Conservation (phyloP, 1,140 invertebrate species). For the Heliothis subflexa region DNA sequence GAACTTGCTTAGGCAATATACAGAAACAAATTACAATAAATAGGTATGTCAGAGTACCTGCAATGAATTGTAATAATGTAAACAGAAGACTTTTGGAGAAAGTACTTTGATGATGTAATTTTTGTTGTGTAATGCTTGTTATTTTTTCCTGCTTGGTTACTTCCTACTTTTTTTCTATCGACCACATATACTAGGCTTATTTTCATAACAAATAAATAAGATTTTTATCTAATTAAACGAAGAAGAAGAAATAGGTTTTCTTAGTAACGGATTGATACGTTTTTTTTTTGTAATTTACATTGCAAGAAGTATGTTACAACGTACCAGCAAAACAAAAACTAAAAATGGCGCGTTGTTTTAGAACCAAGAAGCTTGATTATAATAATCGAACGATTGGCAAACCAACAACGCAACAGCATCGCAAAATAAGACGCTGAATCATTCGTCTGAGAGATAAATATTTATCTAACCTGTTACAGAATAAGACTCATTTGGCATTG, state of each 20-base stretch:
- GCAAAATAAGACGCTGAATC: conserved; percentile 4
- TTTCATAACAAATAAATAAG: too few relatives aligned
- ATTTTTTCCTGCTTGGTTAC: background rate
- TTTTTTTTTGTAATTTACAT: too few relatives aligned
- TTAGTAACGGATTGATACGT: too few relatives aligned
- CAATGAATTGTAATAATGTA: background rate
- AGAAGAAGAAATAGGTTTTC: too few relatives aligned
- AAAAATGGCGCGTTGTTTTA: too few relatives aligned
- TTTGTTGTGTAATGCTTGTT: conserved; percentile 1
- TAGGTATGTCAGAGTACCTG: background rate
- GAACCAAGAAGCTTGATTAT: too few relatives aligned
- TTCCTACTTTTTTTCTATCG: background rate
- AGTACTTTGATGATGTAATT: conserved; percentile 32
- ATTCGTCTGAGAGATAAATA: background rate
- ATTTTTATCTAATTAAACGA: too few relatives aligned
- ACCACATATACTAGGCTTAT: background rate
- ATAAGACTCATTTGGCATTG: conserved; percentile 20
- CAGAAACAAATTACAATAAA: conserved; percentile 12
- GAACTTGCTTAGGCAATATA: conserved; percentile 5
- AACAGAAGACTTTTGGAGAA: conserved; percentile 22
- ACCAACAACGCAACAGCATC: background rate
- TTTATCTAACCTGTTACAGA: conserved; percentile 19
- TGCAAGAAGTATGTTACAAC: too few relatives aligned
- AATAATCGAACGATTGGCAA: too few relatives aligned
- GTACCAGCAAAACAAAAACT: too few relatives aligned